Evolutionary conservation across 2,797 vertebrate genomes (phyloP), one percentile per base, ranked within the genome.

Genomic region (Necrosyrtes monachus): DNA sequence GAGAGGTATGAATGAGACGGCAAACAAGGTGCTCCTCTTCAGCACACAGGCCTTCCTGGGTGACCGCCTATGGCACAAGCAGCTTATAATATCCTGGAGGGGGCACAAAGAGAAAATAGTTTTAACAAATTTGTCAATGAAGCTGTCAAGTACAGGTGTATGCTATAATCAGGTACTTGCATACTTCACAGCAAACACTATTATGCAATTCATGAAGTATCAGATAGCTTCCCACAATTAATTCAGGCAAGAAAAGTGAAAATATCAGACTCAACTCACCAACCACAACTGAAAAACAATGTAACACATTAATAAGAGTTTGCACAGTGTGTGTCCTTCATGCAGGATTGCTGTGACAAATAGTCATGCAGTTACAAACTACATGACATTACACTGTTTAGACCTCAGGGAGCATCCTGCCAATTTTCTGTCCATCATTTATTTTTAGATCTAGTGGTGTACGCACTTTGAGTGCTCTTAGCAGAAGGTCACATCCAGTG

Each of bases 321-420:
- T 57, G 64, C 96, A 96, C 94, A 96, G 96, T n/a, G 50, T 89
- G 95, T 85, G 93, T 95, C 97, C 97, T 98, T 96, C 92, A 78
- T 60, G 79, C 79, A 92, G 96, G 83, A 96, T 0, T 90, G 81
- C 31, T 24, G 89, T 96, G 94, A 97, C 95, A 97, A 97, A 97
- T 94, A 89, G 50, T 91, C 77, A 17, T 35, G 68, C 70, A 82
- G 95, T 93, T 89, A 90, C 91, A 96, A 96, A 95, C 76, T 67
- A 88, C 68, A 41, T 16, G 82, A 68, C 81, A 51, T 97, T 95
- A 92, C 33, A 31, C 81, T 91, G 54, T 82, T 96, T 41, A 75
- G 94, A 96, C 92, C 94, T 96, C 72, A 43, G 93, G 79, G 93
- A 97, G 50, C 93, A 41, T 45, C 95, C 89, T 97, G 96, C 92